These are phyloP conservation scores for Holacanthus passer DNA, from an alignment of 2,113 vertebrate species.

Conservation along the genomic window DNA sequence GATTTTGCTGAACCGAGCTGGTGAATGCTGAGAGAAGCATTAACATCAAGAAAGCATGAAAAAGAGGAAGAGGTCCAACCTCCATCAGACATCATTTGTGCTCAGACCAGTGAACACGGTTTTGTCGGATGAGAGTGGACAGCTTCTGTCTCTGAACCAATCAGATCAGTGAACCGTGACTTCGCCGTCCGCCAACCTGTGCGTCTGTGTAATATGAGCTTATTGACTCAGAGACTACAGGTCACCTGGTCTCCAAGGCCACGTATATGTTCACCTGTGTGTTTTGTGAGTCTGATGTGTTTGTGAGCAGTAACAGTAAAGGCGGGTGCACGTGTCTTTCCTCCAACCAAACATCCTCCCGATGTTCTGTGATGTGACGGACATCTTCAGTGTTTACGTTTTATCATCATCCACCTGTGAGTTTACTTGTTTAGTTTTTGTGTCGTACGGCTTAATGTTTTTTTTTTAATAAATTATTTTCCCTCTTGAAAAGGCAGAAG, in stretches of 20 bases:
- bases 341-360: neutral
- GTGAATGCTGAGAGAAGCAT: slow-evolving; percentile 13
- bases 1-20: slow-evolving; percentile 8
- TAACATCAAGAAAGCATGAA: neutral
- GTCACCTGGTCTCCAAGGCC: neutral
- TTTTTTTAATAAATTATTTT: neutral
- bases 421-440: neutral
- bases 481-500: neutral
- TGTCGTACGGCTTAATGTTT: neutral
- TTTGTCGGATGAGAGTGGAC: slow-evolving; percentile 29
- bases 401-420: neutral
- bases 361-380: neutral
- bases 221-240: slow-evolving; percentile 12
- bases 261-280: neutral
- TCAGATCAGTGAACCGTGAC: slow-evolving; percentile 52
- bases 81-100: slow-evolving; percentile 39
- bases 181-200: neutral
- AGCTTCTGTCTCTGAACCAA: slow-evolving; percentile 46
- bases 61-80: neutral
- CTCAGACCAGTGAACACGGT: slow-evolving; percentile 22
- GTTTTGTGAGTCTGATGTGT: neutral
- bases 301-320: neutral
- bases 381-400: neutral
- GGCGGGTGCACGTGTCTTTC: neutral
- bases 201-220: slow-evolving; percentile 8